Base-by-base conservation (phyloP, 1,140 invertebrate species). In the Pseudomyrmex cubaensis region DNA sequence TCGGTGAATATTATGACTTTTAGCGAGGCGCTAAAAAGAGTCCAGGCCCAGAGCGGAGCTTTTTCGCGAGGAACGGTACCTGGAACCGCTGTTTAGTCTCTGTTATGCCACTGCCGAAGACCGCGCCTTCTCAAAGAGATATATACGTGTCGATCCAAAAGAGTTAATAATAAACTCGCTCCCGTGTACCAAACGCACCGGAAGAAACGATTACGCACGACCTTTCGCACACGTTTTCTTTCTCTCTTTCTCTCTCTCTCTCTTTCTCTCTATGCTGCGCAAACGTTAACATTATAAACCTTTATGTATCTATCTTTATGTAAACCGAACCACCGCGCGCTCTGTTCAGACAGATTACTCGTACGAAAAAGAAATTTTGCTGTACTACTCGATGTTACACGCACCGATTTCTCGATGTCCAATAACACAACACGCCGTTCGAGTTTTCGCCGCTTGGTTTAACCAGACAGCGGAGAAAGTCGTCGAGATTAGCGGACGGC, bases 81-180 rank as follows among this genome's bases (percentile, higher is more conserved):
- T 89, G 87, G 90, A 91, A 92, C 63, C 74, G 87, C 83, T 93
- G 89, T 91, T 92, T 90, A 89, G 88, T 92, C 90, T 91, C 90
- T 91, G 91, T 92, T 89, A 67, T 75, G 76, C 77, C 62, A 48
- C 63, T 72, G 73, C 35, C 64, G 69, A 82, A 74, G 50, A 17
- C 63, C 46, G 74, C 80, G 62, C 73, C 35, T 91, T 87, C 90
- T 93, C 92, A 93, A 92, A 93, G 89, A 90, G 89, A 85, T 82
- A 82, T 35, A 35, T 83, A 72, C 76, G 73, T 91, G 88, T 87
- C 87, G 74, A 92, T 92, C 84, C 88, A 84, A 89, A 90, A 85
- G 88, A 84, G 91, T 93, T 92, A 93, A 92, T 92, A 92, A 93
- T 92, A 93, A 92, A 91, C 87, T 77, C 82, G 61, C 50, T 57